These are phyloP conservation scores for Dasysyrphus albostriatus DNA, from an alignment of 2,888 invertebrate genomes.

Conservation along the genomic window DNA sequence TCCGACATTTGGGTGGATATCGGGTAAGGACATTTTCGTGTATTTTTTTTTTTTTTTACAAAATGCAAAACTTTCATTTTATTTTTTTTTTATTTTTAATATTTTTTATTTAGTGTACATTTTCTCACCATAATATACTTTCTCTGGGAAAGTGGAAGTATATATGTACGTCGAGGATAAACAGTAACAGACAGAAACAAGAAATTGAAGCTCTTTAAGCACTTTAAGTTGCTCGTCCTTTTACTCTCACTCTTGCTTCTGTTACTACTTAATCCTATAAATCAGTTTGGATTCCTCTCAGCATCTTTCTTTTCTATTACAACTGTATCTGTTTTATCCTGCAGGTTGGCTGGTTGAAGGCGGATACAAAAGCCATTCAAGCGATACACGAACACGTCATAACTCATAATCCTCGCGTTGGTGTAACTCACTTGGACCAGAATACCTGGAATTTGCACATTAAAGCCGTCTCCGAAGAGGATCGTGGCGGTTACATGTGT, in stretches of 20 bases:
- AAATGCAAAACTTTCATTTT: constrained; percentile 52
- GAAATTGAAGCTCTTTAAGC: constrained; percentile 42
- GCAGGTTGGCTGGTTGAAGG: constrained; percentile 96
- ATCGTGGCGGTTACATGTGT: constrained; percentile 96
- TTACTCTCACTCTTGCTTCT: constrained; percentile 11
- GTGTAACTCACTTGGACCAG: constrained; percentile 93
- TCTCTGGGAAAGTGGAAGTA: constrained; percentile 3
- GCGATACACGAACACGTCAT: constrained; percentile 96
- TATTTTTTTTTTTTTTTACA: constrained; percentile 29
- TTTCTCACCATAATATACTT: constrained; percentile 5
- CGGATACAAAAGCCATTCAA: constrained; percentile 96
- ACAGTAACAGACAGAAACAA: constrained; percentile 22
- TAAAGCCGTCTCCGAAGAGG: constrained; percentile 93
- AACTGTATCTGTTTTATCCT: constrained; percentile 66
- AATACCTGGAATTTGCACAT: constrained; percentile 96
- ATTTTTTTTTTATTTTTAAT: constrained; percentile 31
- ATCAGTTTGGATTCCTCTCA: constrained; percentile 35
- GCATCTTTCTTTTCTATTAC: constrained; percentile 1
- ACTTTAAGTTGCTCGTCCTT: constrained; percentile 47
- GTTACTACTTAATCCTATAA: constrained; percentile 46
- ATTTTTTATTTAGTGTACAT: constrained; percentile 12
- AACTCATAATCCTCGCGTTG: constrained; percentile 94
- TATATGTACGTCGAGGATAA: neutral
- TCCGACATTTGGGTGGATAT: constrained; percentile 94
- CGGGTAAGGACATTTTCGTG: constrained; percentile 87